Evolutionary conservation across 2,113 vertebrate genomes (phyloP), one percentile per base, ranked within the genome.

Genomic region (Atrichornis clamosus): DNA sequence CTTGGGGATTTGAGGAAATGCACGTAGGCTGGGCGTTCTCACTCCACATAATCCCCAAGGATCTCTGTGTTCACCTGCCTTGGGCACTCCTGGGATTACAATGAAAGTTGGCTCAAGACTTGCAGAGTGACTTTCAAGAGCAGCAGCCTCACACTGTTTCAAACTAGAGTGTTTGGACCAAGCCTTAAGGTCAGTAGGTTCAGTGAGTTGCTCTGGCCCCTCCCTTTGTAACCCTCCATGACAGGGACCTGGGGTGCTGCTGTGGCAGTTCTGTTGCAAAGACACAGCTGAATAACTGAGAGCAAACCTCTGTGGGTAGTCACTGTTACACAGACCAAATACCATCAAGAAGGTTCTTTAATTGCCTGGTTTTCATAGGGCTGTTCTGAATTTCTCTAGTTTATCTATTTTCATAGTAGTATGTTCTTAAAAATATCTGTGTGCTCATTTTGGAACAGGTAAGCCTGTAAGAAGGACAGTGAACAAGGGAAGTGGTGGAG

Each of bases 381-480:
- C n/a, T 56, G 9, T 37, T 81, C 26, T 74, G 73, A 65, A 46
- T 74, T 62, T 53, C 55, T 75, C 33, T 39, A 11, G 15, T 46
- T 13, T 53, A 41, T 92, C 33, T 58, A 9, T 78, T 63, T 78
- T 41, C 19, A 8, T 35, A 18, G 19, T 9, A n/a, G 16, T 13
- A 3, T 3, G 0, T 52, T 83, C 53, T 62, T 77, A 42, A 49
- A 60, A 67, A 39, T n/a, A 18, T 0, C 17, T 49, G 0, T 0
- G 1, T 70, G 50, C 59, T 70, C 11, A 11, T 26, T 74, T 30
- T 68, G 46, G 39, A 18, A 1, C 24, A 47, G 37, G 20, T 58
- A 17, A 63, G 3, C 7, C 50, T 21, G 0, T 26, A 28, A 68
- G 17, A 60, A 90, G 39, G 26, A 3, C 30, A 59, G 10, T 8